A percentile compares a stretch with the other conserved stretches of the same genome.
phyloP scores from a whole-genome alignment of 2,888 invertebrate genomes.

The Acanthococcus lagerstroemiae region DNA sequence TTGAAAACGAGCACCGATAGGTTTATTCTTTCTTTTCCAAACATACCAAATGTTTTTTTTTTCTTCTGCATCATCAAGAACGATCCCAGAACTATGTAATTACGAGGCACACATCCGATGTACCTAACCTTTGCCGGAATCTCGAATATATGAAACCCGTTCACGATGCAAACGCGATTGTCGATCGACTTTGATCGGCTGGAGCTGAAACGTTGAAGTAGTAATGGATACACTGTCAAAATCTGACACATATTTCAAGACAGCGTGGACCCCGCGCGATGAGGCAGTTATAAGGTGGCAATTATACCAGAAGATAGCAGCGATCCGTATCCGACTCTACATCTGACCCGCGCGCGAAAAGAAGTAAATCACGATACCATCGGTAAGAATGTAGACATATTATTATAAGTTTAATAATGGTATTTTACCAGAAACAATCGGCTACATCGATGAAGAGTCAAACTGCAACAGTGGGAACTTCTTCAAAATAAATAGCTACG shows the following conservation, averaged over 20 bases:
- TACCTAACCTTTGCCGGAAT: too few relatives aligned
- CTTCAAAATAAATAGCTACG: neutral
- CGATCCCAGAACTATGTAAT: too few relatives aligned
- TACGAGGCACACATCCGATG: too few relatives aligned
- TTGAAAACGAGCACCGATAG: too few relatives aligned
- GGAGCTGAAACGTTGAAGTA: neutral
- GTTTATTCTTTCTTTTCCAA: too few relatives aligned
- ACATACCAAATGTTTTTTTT: too few relatives aligned
- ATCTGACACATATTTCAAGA: too few relatives aligned
- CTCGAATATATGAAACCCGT: too few relatives aligned
- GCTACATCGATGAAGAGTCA: neutral
- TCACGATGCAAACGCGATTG: neutral
- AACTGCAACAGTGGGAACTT: neutral
- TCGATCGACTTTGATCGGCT: neutral
- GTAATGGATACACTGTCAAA: neutral
- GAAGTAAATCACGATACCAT: neutral
- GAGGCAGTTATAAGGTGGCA: neutral
- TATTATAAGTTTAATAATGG: neutral
- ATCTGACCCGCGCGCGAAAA: neutral
- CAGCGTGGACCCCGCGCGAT: too few relatives aligned
- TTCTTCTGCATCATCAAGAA: too few relatives aligned
- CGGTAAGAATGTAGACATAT: neutral
- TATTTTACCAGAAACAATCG: neutral
- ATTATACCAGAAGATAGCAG: neutral
- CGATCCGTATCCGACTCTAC: neutral